Conservation (phyloP, 2,888 invertebrate species). For the Bimastos eiseni region DNA sequence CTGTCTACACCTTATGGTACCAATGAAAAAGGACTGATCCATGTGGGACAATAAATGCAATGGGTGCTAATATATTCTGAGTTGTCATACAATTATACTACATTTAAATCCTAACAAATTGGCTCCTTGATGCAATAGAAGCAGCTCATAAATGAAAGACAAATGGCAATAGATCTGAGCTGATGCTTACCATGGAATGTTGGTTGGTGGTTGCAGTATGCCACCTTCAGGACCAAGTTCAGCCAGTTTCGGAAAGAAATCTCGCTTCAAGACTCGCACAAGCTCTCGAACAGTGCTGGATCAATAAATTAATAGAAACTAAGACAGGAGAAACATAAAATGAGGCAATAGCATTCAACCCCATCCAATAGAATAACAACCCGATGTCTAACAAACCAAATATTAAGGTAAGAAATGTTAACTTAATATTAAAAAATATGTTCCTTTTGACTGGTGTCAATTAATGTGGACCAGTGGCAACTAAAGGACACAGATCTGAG, state of each 20-base stretch:
- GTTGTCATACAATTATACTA: neutral
- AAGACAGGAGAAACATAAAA: neutral
- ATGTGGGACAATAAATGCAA: too few relatives aligned
- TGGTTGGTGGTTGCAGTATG: neutral
- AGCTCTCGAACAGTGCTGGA: conserved; percentile 7
- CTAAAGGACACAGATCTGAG: too few relatives aligned
- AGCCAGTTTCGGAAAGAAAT: conserved; percentile 2
- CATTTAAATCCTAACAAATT: neutral
- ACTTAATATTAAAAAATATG: neutral
- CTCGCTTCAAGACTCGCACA: neutral
- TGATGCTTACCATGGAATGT: conserved; percentile 1
- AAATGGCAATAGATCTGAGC: neutral
- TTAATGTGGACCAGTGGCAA: neutral
- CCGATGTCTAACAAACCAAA: neutral
- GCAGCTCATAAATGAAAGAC: neutral
- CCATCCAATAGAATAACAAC: neutral
- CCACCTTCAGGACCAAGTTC: conserved; percentile 7
- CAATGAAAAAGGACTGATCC: too few relatives aligned
- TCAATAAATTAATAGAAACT: neutral
- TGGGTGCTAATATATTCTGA: too few relatives aligned
- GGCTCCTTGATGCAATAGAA: neutral
- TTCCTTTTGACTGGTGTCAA: neutral
- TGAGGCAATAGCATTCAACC: too few relatives aligned
- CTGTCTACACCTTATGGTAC: too few relatives aligned
- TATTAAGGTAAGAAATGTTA: neutral